Evolutionary conservation across 2,797 vertebrate genomes (phyloP).

Genomic region (Huso huso): DNA sequence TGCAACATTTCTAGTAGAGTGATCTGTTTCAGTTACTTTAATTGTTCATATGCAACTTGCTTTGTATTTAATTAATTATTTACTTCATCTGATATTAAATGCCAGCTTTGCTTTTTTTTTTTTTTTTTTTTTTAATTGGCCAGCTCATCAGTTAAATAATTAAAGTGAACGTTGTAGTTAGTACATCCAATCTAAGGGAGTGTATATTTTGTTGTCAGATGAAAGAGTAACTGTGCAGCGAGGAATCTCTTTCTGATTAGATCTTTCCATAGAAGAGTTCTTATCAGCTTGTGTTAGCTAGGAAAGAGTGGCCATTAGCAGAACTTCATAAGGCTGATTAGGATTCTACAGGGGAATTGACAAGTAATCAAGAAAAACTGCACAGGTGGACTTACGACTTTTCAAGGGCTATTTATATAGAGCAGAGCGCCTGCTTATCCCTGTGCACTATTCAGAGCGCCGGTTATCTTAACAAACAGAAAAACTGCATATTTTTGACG

Average conservation of each 20-base stretch:
- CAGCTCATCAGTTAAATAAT: constrained; percentile 6
- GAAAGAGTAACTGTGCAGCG: neutral
- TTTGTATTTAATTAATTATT: too few species aligned
- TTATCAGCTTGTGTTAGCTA: neutral
- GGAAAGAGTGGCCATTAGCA: neutral
- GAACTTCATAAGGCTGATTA: neutral
- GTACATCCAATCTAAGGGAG: neutral
- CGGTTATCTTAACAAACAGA: neutral
- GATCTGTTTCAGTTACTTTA: too few species aligned
- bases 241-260: neutral
- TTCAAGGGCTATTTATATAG: neutral
- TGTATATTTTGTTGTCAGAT: neutral
- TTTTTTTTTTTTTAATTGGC: constrained; percentile 37
- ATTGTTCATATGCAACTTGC: too few species aligned
- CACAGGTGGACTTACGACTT: neutral
- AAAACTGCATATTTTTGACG: neutral
- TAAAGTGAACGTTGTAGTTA: neutral
- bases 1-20: too few species aligned
- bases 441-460: neutral
- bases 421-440: neutral
- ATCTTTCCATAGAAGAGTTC: neutral
- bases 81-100: too few species aligned
- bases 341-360: neutral
- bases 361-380: neutral
- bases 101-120: too few species aligned